Evolutionary conservation across 2,888 invertebrate species (phyloP).

Genomic region (Coelinius sp.): DNA sequence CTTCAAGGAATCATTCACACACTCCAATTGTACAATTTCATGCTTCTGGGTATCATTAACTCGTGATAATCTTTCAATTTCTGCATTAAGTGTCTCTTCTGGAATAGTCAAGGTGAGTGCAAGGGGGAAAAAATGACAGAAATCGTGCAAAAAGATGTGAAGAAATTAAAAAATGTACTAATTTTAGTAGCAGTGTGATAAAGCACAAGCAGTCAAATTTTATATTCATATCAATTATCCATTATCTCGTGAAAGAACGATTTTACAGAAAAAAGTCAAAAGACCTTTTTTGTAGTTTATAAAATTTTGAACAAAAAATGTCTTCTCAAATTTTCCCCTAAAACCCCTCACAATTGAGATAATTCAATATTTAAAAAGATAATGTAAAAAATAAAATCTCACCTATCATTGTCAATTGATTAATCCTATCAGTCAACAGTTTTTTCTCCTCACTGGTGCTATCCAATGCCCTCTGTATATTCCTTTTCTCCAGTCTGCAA

Average conservation of each 20-base stretch:
- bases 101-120: constrained; percentile 48
- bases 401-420: constrained; percentile 76
- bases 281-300: no score
- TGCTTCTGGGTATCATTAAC: constrained; percentile 70
- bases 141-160: not conserved
- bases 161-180: not conserved
- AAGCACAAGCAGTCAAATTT: no score
- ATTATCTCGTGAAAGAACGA: not conserved
- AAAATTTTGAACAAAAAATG: no score
- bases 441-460: constrained; percentile 74
- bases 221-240: no score
- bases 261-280: no score
- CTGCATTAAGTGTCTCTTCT: constrained; percentile 73
- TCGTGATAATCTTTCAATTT: constrained; percentile 72
- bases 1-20: constrained; percentile 54
- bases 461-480: constrained; percentile 75
- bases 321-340: not conserved
- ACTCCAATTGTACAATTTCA: constrained; percentile 71
- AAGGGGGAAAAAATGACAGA: not conserved
- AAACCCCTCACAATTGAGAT: not conserved
- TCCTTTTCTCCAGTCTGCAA: constrained; percentile 74
- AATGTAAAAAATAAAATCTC: not conserved
- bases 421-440: constrained; percentile 73
- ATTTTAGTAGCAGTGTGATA: no score
- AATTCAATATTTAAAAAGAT: not conserved